A percentile compares a stretch with the other conserved stretches of the same genome.
Evolutionary conservation across 2,113 vertebrate species (phyloP).

Genomic region (Numida meleagris): DNA sequence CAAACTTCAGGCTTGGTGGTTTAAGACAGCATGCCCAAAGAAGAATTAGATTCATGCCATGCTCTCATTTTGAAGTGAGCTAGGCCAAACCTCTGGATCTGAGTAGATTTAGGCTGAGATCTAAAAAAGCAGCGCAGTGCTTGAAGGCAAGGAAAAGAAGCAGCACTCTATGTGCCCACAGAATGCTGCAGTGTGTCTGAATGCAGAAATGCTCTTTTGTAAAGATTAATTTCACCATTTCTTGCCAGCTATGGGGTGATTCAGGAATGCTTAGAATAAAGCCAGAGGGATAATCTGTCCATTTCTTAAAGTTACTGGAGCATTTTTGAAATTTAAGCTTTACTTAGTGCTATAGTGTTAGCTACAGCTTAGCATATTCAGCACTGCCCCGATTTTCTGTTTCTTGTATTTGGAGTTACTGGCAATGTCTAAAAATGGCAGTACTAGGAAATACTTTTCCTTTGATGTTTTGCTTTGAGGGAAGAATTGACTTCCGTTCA

Average conservation of each 20-base stretch:
- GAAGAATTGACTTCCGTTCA: constrained; percentile 5
- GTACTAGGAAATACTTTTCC: neutral
- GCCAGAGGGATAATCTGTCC: neutral
- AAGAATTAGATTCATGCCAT: neutral
- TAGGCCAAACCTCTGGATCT: neutral
- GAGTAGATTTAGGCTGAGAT: neutral
- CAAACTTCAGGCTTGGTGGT: neutral
- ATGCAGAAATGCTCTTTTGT: neutral
- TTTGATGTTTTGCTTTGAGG: constrained; percentile 20
- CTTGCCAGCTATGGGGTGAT: neutral
- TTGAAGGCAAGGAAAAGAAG: neutral
- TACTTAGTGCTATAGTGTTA: neutral
- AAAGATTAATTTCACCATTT: neutral
- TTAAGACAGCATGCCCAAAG: neutral
- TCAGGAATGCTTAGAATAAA: constrained; percentile 20
- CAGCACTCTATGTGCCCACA: neutral
- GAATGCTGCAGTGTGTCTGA: neutral
- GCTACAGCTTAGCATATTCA: neutral
- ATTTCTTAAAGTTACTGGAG: neutral
- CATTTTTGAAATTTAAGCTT: neutral
- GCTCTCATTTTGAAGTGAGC: neutral
- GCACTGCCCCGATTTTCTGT: neutral
- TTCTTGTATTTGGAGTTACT: constrained; percentile 19
- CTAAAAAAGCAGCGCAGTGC: neutral
- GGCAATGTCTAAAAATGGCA: neutral